A percentile compares a stretch with the other conserved stretches of the same genome.
Evolutionary conservation across 2,113 vertebrate genomes (phyloP).

Genomic region (Gymnogyps californianus): DNA sequence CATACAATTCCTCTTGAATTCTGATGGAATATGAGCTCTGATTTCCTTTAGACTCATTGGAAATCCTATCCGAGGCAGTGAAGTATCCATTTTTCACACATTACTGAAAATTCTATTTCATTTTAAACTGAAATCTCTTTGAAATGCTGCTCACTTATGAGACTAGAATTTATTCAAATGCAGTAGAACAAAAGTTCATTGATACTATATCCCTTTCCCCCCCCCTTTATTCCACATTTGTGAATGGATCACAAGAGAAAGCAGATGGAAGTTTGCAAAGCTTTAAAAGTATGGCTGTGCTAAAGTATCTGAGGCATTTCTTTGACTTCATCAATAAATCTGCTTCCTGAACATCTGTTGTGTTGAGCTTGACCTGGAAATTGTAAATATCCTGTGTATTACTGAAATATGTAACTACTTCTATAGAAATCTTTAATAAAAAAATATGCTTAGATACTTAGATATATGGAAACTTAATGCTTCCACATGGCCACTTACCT

Average conservation of each 20-base stretch:
- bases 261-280: conserved; percentile 5
- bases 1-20: not conserved
- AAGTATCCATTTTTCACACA: not conserved
- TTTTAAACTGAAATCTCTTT: not conserved
- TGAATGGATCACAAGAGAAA: not conserved
- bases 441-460: not conserved
- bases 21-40: not conserved
- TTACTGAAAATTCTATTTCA: not conserved
- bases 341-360: conserved; percentile 62
- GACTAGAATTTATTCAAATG: not conserved
- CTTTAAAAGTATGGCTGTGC: not conserved
- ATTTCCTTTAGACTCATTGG: not conserved
- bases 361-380: conserved; percentile 56
- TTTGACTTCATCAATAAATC: conserved; percentile 51
- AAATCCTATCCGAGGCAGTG: not conserved
- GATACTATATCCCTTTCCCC: not conserved
- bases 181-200: not conserved
- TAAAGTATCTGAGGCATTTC: conserved; percentile 39
- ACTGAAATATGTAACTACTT: conserved; percentile 44
- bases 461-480: not conserved
- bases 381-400: conserved; percentile 63
- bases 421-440: conserved; percentile 19
- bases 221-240: not conserved
- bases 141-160: not conserved
- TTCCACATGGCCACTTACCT: not conserved